A percentile compares a stretch with the other conserved stretches of the same genome.
These are phyloP conservation scores for Eucera pruinosa DNA, from an alignment of 2,888 invertebrate genomes.

Conservation along the genomic window DNA sequence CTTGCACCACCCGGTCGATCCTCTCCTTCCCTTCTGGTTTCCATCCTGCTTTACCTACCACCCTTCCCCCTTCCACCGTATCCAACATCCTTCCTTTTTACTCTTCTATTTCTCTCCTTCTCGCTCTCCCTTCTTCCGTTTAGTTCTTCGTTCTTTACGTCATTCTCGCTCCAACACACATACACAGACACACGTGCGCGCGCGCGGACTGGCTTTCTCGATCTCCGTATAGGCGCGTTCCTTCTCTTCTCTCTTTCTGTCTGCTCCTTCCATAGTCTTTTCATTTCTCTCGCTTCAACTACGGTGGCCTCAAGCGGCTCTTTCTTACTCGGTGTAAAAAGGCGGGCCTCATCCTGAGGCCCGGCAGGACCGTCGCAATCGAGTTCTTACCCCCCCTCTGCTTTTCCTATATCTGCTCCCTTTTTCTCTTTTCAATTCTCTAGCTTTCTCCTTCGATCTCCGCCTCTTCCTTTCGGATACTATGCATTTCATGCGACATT, in stretches of 20 bases:
- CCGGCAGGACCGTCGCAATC: conserved; percentile 73
- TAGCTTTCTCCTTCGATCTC: background rate
- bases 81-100: conserved; percentile 49
- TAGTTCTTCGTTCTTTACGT: conserved; percentile 44
- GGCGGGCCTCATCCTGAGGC: conserved; percentile 73
- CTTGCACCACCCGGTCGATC: conserved; percentile 70
- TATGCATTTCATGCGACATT: conserved; percentile 31
- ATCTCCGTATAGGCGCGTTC: conserved; percentile 42
- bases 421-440: conserved; percentile 4
- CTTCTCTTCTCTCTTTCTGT: conserved; percentile 50
- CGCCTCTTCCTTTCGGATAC: conserved; percentile 3
- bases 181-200: background rate
- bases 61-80: conserved; percentile 31
- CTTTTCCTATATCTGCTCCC: conserved; percentile 19
- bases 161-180: conserved; percentile 17
- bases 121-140: conserved; percentile 46
- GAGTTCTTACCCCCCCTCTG: conserved; percentile 38
- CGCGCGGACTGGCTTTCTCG: conserved; percentile 1
- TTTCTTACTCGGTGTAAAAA: conserved; percentile 79
- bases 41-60: conserved; percentile 53
- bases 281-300: conserved; percentile 60
- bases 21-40: conserved; percentile 52
- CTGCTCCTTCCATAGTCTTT: conserved; percentile 58
- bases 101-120: conserved; percentile 47
- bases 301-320: conserved; percentile 65